These are phyloP conservation scores for Urosaurus nigricauda DNA, from an alignment of 2,797 vertebrate genomes.

Conservation along the genomic window DNA sequence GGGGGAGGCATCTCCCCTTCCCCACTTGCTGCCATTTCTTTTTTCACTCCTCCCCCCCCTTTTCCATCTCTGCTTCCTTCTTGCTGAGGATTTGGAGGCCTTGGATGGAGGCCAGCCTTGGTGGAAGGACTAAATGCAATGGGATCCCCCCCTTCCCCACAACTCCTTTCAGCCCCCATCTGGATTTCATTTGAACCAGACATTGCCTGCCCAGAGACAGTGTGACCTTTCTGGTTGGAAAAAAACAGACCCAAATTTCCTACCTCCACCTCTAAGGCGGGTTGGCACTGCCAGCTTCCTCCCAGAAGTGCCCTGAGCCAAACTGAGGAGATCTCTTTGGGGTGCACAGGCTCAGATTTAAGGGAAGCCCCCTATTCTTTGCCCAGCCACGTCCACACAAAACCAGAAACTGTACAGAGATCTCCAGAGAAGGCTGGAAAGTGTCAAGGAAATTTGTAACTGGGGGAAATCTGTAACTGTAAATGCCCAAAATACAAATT, in stretches of 20 bases:
- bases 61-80: background rate
- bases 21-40: background rate
- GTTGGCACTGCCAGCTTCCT: background rate
- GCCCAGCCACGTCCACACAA: background rate
- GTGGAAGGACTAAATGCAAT: slow-evolving; percentile 8
- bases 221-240: slow-evolving; percentile 42
- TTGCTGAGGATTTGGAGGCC: background rate
- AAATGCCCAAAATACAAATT: background rate
- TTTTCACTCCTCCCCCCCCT: too few species aligned
- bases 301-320: background rate
- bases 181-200: slow-evolving; percentile 51
- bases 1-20: background rate
- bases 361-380: too few species aligned
- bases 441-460: too few species aligned
- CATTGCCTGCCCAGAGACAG: slow-evolving; percentile 41
- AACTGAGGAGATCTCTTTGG: background rate
- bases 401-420: too few species aligned
- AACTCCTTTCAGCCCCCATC: slow-evolving; percentile 13
- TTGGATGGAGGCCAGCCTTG: slow-evolving; percentile 31
- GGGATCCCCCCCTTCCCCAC: slow-evolving; percentile 27
- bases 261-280: slow-evolving; percentile 20
- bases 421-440: too few species aligned
- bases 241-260: slow-evolving; percentile 22
- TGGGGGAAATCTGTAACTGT: background rate
- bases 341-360: background rate